These are phyloP conservation scores for Mesorhabditis belari DNA, from an alignment of 2,888 invertebrate species.

Conservation along the genomic window DNA sequence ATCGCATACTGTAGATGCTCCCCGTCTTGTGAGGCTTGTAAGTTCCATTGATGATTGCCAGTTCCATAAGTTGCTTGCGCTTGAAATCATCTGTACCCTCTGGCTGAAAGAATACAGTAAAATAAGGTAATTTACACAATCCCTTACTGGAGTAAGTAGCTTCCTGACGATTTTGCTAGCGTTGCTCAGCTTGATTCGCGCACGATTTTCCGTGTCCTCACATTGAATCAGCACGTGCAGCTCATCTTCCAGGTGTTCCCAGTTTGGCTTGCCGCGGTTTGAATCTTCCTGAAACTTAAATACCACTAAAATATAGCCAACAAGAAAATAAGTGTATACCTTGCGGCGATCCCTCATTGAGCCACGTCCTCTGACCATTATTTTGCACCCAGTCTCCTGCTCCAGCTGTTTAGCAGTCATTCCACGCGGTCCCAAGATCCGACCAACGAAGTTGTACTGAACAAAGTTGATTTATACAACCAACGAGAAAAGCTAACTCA, in stretches of 20 bases:
- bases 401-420: constrained; percentile 99
- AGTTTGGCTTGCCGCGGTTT: constrained; percentile 97
- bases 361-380: constrained; percentile 93
- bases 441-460: constrained; percentile 98
- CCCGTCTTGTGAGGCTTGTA: constrained; percentile 67
- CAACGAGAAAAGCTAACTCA: constrained; percentile 64
- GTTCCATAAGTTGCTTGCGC: constrained; percentile 97
- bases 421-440: constrained; percentile 95
- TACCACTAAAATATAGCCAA: no score
- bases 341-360: constrained; percentile 30
- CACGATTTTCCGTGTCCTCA: constrained; percentile 95
- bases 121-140: no score
- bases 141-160: constrained; percentile 87
- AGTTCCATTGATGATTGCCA: constrained; percentile 98
- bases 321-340: no score
- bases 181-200: constrained; percentile 83
- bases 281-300: constrained; percentile 82
- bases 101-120: no score
- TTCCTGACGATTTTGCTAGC: constrained; percentile 97
- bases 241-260: constrained; percentile 98
- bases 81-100: constrained; percentile 99
- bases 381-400: constrained; percentile 99
- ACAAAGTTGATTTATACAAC: constrained; percentile 59
- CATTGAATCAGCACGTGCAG: constrained; percentile 80
- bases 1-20: background rate